Evolutionary conservation across 2,888 invertebrate genomes (phyloP).

Genomic region (Cephus nigrinus): DNA sequence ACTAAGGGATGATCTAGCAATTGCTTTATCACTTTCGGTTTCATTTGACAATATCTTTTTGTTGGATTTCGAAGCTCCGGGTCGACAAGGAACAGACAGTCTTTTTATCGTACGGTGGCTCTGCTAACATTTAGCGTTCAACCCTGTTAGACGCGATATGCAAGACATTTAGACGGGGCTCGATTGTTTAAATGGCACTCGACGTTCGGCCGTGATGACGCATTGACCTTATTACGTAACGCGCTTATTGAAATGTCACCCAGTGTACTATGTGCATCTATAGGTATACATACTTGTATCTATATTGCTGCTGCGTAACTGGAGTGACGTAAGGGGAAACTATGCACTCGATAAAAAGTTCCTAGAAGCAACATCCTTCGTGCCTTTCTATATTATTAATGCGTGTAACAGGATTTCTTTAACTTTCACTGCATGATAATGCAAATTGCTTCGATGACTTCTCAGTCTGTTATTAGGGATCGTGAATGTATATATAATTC

Average conservation of each 20-base stretch:
- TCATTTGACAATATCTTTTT: background rate
- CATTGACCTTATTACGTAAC: conserved; percentile 45
- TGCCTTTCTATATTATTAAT: background rate
- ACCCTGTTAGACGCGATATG: background rate
- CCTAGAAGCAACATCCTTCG: background rate
- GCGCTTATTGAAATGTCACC: conserved; percentile 51
- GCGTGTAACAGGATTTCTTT: background rate
- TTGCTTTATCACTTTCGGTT: background rate
- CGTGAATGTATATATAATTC: background rate
- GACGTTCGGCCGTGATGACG: conserved; percentile 6
- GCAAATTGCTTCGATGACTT: background rate
- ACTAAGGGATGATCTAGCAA: background rate
- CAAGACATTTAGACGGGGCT: background rate
- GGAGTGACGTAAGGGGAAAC: background rate
- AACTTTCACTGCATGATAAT: background rate
- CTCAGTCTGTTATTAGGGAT: background rate
- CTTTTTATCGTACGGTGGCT: background rate
- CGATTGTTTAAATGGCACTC: conserved; percentile 18
- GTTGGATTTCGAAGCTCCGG: no score
- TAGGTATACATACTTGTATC: background rate
- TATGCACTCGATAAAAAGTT: background rate
- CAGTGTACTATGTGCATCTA: conserved; percentile 34
- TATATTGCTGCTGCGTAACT: background rate
- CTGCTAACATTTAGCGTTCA: background rate
- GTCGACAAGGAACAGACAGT: no score